Evolutionary conservation across 1,140 invertebrate species (phyloP), one percentile per base, ranked within the genome.

Genomic region (Brachystomella parvula): DNA sequence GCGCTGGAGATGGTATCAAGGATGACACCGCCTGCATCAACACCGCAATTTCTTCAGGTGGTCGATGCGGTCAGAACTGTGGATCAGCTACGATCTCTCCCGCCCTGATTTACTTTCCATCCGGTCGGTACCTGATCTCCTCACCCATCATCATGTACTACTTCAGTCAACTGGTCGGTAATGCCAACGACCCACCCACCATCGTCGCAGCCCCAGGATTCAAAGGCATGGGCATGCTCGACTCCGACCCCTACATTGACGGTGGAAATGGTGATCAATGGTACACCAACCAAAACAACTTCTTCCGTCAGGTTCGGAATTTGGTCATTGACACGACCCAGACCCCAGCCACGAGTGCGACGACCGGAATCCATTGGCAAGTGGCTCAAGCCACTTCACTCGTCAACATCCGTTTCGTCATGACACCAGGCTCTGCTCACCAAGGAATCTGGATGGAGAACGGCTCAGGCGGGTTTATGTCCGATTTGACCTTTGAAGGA

Each of bases 361-460:
- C 63, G 6, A 72, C 65, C 9, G 67, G 67, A 31, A 59, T 72
- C n/a, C 71, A 72, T 65, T 72, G 71, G 71, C 71, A 72, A 69
- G 71, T 72, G 0, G 71, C 71, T 28, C 71, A 72, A 32, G 71
- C 71, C 49, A 72, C 71, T 0, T 67, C 64, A 3, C 47, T 72
- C 19, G 59, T 72, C 63, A 72, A 72, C 56, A 53, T 72, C 19
- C 29, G 47, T 21, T 72, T 69, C 61, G 63, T 44, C 15, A 72
- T 72, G 68, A 63, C 71, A 2, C 24, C 67, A 2, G 47, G 61
- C 28, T 67, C 29, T 19, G 29, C 60, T 6, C 71, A 72, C 35
- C 65, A 67, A 57, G 70, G 70, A 47, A 64, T 68, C 35, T 72
- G 71, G 71, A 72, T 72, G 71, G 71, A 72, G 30, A 72, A 72